A percentile compares a stretch with the other conserved stretches of the same genome.
phyloP scores from a whole-genome alignment of 2,113 vertebrate genomes.

The Caracal caracal region DNA sequence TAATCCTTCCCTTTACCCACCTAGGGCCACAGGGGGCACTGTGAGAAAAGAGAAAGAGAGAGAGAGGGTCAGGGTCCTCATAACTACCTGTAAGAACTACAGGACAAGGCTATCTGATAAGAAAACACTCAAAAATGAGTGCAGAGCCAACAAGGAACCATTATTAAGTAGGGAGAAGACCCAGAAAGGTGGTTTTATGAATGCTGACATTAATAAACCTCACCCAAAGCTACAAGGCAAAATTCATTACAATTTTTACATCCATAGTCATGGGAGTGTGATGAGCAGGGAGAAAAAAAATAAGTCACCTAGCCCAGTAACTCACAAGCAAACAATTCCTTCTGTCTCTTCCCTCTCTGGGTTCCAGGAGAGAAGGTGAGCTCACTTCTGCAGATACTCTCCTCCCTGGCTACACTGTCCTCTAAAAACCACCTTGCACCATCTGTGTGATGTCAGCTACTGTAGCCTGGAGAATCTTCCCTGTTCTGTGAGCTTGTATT shows the following conservation, averaged over 20 bases:
- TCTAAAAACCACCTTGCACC: slow-evolving; percentile 27
- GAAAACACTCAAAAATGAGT: background rate
- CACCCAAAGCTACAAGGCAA: slow-evolving; percentile 20
- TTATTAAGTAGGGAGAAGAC: background rate
- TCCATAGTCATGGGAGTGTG: background rate
- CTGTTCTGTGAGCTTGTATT: slow-evolving; percentile 72
- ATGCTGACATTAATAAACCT: slow-evolving; percentile 47
- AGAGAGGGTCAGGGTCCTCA: background rate
- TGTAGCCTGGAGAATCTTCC: slow-evolving; percentile 59
- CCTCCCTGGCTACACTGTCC: background rate
- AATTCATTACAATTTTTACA: slow-evolving; percentile 48
- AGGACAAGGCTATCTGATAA: background rate
- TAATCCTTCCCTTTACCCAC: background rate
- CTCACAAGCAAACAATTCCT: slow-evolving; percentile 39
- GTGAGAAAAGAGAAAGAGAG: background rate
- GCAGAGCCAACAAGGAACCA: background rate
- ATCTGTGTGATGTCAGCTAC: slow-evolving; percentile 70
- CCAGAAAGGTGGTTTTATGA: slow-evolving; percentile 23
- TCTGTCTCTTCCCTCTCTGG: slow-evolving; percentile 41
- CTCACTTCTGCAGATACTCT: slow-evolving; percentile 28
- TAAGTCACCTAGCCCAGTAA: slow-evolving; percentile 32
- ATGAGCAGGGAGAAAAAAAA: background rate
- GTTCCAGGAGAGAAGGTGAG: slow-evolving; percentile 46
- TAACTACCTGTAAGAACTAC: background rate
- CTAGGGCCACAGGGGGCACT: background rate